phyloP scores from a whole-genome alignment of 2,888 invertebrate species.

The Heliconius cydno region DNA sequence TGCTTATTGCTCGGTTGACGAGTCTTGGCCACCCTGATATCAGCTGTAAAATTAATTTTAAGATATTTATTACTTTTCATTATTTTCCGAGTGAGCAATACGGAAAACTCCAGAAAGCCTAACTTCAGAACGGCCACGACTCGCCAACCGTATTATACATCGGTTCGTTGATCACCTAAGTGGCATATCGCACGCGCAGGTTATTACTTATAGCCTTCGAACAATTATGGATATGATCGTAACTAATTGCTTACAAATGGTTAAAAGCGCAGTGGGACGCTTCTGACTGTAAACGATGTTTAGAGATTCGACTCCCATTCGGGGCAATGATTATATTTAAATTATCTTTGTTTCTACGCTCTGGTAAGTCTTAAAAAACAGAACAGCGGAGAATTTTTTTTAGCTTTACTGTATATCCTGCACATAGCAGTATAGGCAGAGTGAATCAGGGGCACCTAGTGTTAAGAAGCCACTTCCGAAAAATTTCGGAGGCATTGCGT shows the following conservation, averaged over 20 bases:
- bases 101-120: too few species aligned
- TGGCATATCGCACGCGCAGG: slow-evolving; percentile 47
- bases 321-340: background rate
- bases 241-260: background rate
- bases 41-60: background rate
- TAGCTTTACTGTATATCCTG: background rate
- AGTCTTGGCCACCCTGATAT: background rate
- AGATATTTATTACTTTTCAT: background rate
- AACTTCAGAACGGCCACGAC: background rate
- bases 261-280: background rate
- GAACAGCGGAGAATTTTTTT: background rate
- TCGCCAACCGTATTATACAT: background rate
- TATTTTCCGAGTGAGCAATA: background rate
- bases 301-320: background rate
- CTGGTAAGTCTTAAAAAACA: too few species aligned
- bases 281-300: background rate
- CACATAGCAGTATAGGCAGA: background rate
- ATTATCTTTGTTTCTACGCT: too few species aligned
- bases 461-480: background rate
- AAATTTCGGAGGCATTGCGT: too few species aligned
- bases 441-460: background rate
- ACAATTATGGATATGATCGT: background rate
- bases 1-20: background rate
- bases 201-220: background rate
- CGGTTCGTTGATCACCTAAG: slow-evolving; percentile 44